A percentile compares a stretch with the other conserved stretches of the same genome.
phyloP scores from a whole-genome alignment of 2,113 vertebrate genomes.

The Dromiciops gliroides region DNA sequence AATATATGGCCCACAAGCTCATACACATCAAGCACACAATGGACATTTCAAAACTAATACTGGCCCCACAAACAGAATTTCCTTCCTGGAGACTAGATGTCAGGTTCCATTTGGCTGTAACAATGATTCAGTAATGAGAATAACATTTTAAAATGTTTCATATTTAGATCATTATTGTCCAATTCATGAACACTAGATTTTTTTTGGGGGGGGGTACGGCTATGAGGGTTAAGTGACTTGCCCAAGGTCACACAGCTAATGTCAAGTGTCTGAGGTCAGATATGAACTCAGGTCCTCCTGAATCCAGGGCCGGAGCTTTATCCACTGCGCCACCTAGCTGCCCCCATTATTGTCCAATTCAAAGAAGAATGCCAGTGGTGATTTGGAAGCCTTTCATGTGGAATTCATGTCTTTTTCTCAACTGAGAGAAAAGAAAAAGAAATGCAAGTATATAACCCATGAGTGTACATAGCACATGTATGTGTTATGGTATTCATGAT shows the following conservation, averaged over 20 bases:
- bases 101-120: constrained; percentile 40
- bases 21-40: constrained; percentile 24
- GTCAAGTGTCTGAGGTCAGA: no score
- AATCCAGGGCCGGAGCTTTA: no score
- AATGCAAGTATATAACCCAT: not conserved
- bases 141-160: constrained; percentile 43
- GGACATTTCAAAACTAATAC: constrained; percentile 49
- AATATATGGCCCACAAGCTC: not conserved
- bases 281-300: no score
- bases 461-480: not conserved
- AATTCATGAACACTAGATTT: no score
- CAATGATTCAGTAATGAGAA: constrained; percentile 48
- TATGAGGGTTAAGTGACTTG: no score
- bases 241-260: no score
- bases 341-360: constrained; percentile 14
- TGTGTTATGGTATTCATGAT: constrained; percentile 10
- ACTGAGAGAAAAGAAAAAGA: constrained; percentile 14
- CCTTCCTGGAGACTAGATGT: constrained; percentile 27
- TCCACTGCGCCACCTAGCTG: no score
- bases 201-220: no score
- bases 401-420: constrained; percentile 11
- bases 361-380: constrained; percentile 15
- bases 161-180: constrained; percentile 28
- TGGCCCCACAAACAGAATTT: constrained; percentile 37
- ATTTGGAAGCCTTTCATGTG: constrained; percentile 3